phyloP scores from a whole-genome alignment of 2,888 invertebrate species.

The Rhingia rostrata region DNA sequence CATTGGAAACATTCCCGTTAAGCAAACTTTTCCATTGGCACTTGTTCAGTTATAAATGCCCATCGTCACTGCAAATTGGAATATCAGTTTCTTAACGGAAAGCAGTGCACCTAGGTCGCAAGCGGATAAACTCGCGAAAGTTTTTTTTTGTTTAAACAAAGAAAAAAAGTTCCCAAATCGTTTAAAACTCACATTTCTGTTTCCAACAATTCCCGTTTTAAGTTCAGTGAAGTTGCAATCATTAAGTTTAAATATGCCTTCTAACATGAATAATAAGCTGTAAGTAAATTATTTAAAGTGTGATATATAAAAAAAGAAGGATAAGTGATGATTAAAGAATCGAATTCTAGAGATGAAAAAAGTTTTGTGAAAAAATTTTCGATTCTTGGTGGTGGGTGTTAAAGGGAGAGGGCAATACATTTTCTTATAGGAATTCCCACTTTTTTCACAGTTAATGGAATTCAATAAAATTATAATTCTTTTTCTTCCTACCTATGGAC shows the following conservation, averaged over 20 bases:
- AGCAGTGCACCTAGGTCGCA: conserved; percentile 51
- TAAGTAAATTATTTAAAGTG: conserved; percentile 78
- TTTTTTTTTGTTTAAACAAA: conserved; percentile 50
- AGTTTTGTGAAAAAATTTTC: conserved; percentile 47
- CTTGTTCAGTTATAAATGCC: conserved; percentile 51
- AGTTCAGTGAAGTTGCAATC: conserved; percentile 79
- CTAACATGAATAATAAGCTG: conserved; percentile 83
- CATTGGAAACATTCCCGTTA: conserved; percentile 3
- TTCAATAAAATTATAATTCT: conserved; percentile 2
- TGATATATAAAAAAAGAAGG: conserved; percentile 16
- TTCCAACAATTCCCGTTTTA: conserved; percentile 53
- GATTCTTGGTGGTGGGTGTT: conserved; percentile 15
- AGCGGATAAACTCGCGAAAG: conserved; percentile 70
- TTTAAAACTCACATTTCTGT: conserved; percentile 34
- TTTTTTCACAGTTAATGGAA: conserved; percentile 33
- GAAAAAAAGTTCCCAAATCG: conserved; percentile 36
- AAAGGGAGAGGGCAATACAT: conserved; percentile 20
- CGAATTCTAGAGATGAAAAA: conserved; percentile 11
- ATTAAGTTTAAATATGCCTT: conserved; percentile 82
- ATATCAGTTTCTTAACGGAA: conserved; percentile 70
- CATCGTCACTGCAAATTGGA: conserved; percentile 54
- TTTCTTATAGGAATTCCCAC: conserved; percentile 43
- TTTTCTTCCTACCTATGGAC: conserved; percentile 4
- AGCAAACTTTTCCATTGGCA: conserved; percentile 10
- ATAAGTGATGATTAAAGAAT: conserved; percentile 37